Evolutionary conservation across 2,888 invertebrate genomes (phyloP).

Genomic region (Bombylius major): DNA sequence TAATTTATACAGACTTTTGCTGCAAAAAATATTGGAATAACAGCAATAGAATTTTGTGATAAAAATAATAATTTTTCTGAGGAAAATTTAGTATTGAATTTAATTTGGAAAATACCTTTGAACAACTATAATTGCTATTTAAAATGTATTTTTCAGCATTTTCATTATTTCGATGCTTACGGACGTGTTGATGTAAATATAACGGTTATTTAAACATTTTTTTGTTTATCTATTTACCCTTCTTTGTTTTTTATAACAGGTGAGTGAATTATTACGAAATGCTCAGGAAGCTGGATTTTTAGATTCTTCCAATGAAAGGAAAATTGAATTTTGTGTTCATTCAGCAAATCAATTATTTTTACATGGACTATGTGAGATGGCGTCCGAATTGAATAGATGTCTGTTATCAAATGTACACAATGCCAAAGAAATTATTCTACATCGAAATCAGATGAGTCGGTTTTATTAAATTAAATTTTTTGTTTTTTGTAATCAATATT

Average conservation of each 20-base stretch:
- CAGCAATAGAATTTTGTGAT: constrained; percentile 19
- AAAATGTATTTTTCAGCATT: constrained; percentile 18
- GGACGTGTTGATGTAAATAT: constrained; percentile 21
- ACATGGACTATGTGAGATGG: constrained; percentile 14
- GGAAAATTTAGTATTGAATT: neutral
- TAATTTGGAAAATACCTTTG: neutral
- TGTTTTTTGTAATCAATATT: too few relatives aligned
- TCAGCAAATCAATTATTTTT: constrained; percentile 14
- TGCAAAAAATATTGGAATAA: constrained; percentile 9
- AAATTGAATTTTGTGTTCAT: constrained; percentile 15
- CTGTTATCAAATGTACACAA: neutral
- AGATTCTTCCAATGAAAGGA: neutral
- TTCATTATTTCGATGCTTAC: constrained; percentile 22
- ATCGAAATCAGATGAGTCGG: neutral
- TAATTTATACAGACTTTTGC: neutral
- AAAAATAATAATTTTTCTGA: neutral
- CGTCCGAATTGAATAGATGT: constrained; percentile 18
- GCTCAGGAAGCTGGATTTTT: constrained; percentile 14
- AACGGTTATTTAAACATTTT: neutral
- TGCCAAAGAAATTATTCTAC: neutral
- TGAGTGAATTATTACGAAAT: constrained; percentile 11
- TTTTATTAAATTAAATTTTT: neutral
- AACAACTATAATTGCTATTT: constrained; percentile 14
- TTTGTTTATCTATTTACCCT: neutral
- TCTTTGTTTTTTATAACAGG: neutral